Conservation (phyloP, 2,797 vertebrate species). For the Helarctos malayanus region DNA sequence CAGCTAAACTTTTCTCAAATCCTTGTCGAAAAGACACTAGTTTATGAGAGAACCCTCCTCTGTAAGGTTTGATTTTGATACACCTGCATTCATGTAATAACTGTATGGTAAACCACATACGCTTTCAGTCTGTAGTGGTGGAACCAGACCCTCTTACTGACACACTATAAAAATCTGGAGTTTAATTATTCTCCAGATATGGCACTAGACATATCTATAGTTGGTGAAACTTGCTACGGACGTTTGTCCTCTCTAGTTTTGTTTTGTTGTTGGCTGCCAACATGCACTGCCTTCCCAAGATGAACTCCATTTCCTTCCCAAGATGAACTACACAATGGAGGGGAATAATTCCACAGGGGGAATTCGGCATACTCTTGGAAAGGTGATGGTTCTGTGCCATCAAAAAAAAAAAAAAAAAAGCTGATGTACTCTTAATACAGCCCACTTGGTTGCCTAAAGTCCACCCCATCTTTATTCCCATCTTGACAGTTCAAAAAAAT, state of each 20-base stretch:
- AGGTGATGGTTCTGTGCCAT: background rate
- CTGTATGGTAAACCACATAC: background rate
- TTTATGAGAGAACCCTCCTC: background rate
- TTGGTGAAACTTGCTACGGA: background rate
- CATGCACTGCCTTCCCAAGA: background rate
- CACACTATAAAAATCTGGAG: background rate
- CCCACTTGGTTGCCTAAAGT: background rate
- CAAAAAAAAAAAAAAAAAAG: too few species aligned
- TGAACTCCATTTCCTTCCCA: slow-evolving; percentile 27
- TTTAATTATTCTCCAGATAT: slow-evolving; percentile 45
- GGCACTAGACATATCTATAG: background rate
- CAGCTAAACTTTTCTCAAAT: background rate
- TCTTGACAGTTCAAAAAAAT: background rate
- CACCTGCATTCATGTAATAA: background rate
- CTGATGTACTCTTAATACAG: too few species aligned
- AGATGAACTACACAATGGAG: slow-evolving; percentile 2
- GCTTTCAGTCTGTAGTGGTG: background rate
- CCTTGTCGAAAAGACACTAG: background rate
- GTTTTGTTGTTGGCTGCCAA: background rate
- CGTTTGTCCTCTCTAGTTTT: background rate
- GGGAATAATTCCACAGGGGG: background rate
- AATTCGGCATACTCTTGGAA: background rate
- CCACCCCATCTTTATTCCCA: background rate
- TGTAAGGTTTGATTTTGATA: background rate
- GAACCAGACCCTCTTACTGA: background rate